Evolutionary conservation across 2,888 invertebrate species (phyloP), one percentile per base, ranked within the genome.

Genomic region (Drosophila seclusa): DNA sequence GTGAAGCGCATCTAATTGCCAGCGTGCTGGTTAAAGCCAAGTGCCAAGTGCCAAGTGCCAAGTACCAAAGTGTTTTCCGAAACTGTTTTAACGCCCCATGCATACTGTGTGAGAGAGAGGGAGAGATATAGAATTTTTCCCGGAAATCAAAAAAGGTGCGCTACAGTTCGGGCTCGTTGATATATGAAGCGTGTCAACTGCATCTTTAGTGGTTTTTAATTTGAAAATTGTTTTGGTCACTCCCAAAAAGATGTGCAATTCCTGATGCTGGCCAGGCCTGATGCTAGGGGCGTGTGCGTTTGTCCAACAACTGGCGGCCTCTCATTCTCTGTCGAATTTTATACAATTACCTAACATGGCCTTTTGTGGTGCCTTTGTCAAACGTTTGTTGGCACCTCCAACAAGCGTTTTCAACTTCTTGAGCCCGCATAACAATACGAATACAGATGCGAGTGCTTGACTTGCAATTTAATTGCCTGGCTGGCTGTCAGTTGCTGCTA

Each of bases 1-100:
- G 90, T 90, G 90, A 88, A 81, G 90, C 90, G 82, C 77, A 80
- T 84, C 90, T 89, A 89, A 89, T 89, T 90, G 89, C 83, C 88
- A 80, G 73, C 77, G 80, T 78, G 84, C 87, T 79, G 52, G 76
- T 54, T n/a, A 54, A 74, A 64, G 38, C 60, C 71, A 65, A 65
- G 72, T 73, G 74, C 74, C 73, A 65, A 65, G 72, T 73, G 74
- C 74, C 73, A 45, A 45, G 45, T 45, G 65, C 38, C 65, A 71
- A 64, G 50, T n/a, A 48, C 31, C 58, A 68, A 86, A 87, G 85
- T 86, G 86, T 86, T 86, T 87, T 77, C 80, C 58, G 54, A 74
- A 82, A 80, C 80, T 68, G 82, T 80, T 80, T 82, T 80, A 80
- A 86, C 85, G 85, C 86, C 85, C 81, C 76, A 61, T 61, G 59